Conservation (phyloP, 2,888 invertebrate species). For the Mylabris sibirica region DNA sequence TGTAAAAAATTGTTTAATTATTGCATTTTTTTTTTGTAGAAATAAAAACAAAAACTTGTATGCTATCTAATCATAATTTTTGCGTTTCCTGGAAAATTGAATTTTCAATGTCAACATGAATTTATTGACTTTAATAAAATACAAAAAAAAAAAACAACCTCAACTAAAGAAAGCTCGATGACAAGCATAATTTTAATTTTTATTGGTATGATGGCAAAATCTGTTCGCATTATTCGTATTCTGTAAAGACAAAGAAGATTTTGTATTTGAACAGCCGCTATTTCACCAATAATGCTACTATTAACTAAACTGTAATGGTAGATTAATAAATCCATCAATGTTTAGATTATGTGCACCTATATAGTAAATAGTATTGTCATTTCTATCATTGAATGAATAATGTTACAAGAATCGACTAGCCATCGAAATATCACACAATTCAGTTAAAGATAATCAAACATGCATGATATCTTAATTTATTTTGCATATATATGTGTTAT, state of each 20-base stretch:
- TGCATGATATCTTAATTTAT: background rate
- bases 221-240: too few relatives aligned
- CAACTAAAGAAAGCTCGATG: background rate
- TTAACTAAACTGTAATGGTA: background rate
- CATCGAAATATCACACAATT: background rate
- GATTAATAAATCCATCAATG: conserved; percentile 7
- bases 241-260: background rate
- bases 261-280: background rate
- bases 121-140: background rate
- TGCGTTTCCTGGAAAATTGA: background rate
- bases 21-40: background rate
- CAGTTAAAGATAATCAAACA: background rate
- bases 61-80: background rate
- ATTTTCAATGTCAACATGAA: background rate
- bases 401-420: background rate
- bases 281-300: background rate
- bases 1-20: background rate
- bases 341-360: background rate
- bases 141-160: background rate
- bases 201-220: background rate
- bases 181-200: background rate
- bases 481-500: too few relatives aligned
- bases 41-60: background rate
- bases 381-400: conserved; percentile 3
- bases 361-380: conserved; percentile 8